These are phyloP conservation scores for Scelioninae gen. 2 DNA, from an alignment of 2,888 invertebrate genomes.

Conservation along the genomic window DNA sequence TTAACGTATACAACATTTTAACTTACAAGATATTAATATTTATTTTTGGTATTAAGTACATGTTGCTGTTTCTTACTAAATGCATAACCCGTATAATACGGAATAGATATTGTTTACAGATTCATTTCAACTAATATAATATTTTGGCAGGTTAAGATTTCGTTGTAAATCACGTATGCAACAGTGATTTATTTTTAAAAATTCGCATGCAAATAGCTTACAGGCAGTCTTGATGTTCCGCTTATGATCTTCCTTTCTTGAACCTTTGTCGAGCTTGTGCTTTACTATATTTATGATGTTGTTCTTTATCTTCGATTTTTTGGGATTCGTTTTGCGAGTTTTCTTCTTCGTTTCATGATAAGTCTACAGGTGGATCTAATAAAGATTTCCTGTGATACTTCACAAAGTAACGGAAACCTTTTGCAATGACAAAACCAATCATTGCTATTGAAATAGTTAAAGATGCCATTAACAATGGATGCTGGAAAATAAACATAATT, in stretches of 20 bases:
- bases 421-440: slow-evolving; percentile 82
- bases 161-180: slow-evolving; percentile 17
- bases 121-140: slow-evolving; percentile 15
- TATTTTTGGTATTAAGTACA: slow-evolving; percentile 3
- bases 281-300: slow-evolving; percentile 80
- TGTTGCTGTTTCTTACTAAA: slow-evolving; percentile 2
- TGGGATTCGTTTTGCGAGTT: slow-evolving; percentile 62
- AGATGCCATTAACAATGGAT: slow-evolving; percentile 84
- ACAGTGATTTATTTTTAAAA: slow-evolving; percentile 32
- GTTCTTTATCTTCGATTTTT: slow-evolving; percentile 67
- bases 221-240: slow-evolving; percentile 30
- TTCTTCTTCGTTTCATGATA: slow-evolving; percentile 72
- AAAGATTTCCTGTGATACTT: slow-evolving; percentile 77
- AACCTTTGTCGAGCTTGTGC: slow-evolving; percentile 86
- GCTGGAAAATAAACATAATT: slow-evolving; percentile 76
- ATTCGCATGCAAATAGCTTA: slow-evolving; percentile 17
- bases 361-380: slow-evolving; percentile 77
- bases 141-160: slow-evolving; percentile 31
- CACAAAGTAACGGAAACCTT: slow-evolving; percentile 77
- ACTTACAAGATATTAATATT: slow-evolving; percentile 18
- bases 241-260: slow-evolving; percentile 83
- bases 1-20: neutral
- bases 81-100: slow-evolving; percentile 1
- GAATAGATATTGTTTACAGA: neutral
- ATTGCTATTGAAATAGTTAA: slow-evolving; percentile 82